Percentiles rank a stretch among this genome's conserved stretches.
Evolutionary conservation across 2,797 vertebrate species (phyloP).

Genomic region (Hoplostethus atlanticus): DNA sequence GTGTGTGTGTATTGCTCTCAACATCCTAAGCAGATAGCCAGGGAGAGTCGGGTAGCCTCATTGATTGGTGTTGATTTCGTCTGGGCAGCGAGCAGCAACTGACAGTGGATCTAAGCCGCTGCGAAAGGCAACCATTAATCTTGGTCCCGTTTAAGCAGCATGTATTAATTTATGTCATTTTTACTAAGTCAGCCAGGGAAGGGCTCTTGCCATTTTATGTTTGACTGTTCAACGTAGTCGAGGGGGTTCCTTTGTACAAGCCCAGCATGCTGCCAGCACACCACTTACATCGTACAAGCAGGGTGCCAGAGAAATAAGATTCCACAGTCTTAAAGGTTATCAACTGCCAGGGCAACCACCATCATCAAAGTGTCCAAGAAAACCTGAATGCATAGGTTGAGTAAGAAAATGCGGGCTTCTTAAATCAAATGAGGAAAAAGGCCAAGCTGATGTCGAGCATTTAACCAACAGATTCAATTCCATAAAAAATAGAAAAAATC

Average conservation of each 20-base stretch:
- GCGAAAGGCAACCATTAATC: conserved; percentile 98
- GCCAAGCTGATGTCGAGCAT: neutral
- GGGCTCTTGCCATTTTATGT: conserved; percentile 92
- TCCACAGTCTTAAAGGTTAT: conserved; percentile 74
- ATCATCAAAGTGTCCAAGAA: conserved; percentile 38
- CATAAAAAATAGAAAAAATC: conserved; percentile 25
- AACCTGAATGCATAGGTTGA: conserved; percentile 26
- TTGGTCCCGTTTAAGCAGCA: conserved; percentile 98
- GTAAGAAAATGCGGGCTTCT: conserved; percentile 15
- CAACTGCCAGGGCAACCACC: conserved; percentile 54
- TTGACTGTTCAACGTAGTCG: conserved; percentile 87
- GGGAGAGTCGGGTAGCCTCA: conserved; percentile 75
- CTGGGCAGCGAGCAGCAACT: conserved; percentile 93
- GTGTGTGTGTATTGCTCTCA: conserved; percentile 45
- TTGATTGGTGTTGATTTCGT: conserved; percentile 98
- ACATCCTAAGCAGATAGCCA: conserved; percentile 73
- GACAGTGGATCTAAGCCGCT: conserved; percentile 96
- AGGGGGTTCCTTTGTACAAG: conserved; percentile 75
- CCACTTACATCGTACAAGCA: conserved; percentile 74
- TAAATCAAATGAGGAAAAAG: conserved; percentile 2
- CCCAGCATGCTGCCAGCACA: conserved; percentile 72
- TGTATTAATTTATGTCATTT: conserved; percentile 99
- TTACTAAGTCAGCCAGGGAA: conserved; percentile 95
- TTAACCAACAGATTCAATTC: conserved; percentile 33
- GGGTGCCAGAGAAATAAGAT: conserved; percentile 67